Percentiles rank a stretch among this genome's conserved stretches.
Evolutionary conservation across 1,140 invertebrate species (phyloP).

Genomic region (Bombyx mori): DNA sequence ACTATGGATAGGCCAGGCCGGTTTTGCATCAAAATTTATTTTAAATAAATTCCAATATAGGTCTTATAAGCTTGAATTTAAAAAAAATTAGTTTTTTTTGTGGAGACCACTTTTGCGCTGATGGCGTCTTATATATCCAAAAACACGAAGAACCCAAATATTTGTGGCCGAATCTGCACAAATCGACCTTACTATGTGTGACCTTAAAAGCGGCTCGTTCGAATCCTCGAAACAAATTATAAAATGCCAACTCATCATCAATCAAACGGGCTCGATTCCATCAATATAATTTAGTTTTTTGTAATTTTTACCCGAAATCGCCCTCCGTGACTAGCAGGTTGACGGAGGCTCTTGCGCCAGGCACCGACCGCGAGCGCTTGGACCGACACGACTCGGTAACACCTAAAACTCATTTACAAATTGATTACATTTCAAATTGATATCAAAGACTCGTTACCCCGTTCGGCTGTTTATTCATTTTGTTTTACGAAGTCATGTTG

Average conservation of each 20-base stretch:
- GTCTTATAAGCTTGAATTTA: too few species aligned
- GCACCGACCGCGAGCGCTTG: conserved; percentile 25
- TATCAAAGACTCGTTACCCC: too few species aligned
- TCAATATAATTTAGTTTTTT: conserved; percentile 70
- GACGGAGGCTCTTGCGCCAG: conserved; percentile 31
- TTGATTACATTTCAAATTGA: conserved; percentile 21
- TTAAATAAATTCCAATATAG: too few species aligned
- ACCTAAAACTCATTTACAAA: conserved; percentile 20
- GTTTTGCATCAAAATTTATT: too few species aligned
- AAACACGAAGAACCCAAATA: too few species aligned
- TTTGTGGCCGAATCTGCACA: too few species aligned
- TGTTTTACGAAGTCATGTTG: conserved; percentile 9
- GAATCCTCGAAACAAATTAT: conserved; percentile 69
- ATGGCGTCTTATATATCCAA: too few species aligned
- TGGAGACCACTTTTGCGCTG: too few species aligned
- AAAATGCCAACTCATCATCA: conserved; percentile 68
- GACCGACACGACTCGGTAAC: conserved; percentile 1
- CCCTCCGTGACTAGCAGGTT: conserved; percentile 59
- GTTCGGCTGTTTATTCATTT: background rate
- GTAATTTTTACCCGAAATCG: conserved; percentile 65
- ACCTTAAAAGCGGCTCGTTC: conserved; percentile 37
- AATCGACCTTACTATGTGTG: conserved; percentile 15
- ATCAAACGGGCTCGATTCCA: conserved; percentile 67
- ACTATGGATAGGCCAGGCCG: too few species aligned
- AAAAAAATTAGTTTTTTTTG: too few species aligned